These are phyloP conservation scores for Pachydiplax longipennis DNA, from an alignment of 2,888 invertebrate genomes.

Conservation along the genomic window DNA sequence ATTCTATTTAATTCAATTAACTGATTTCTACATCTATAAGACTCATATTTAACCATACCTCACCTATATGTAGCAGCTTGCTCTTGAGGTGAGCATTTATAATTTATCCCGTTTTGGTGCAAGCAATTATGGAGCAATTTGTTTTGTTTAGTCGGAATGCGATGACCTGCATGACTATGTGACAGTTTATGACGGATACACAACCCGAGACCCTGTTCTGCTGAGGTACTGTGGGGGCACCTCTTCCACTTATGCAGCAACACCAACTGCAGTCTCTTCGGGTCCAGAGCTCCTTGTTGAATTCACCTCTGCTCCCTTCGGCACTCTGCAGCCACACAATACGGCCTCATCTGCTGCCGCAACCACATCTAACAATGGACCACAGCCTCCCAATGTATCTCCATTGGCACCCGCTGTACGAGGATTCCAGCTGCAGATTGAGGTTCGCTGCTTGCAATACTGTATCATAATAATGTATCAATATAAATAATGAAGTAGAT, in stretches of 20 bases:
- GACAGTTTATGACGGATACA: slow-evolving; percentile 87
- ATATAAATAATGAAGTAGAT: no score
- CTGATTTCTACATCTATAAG: no score
- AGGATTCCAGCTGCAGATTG: slow-evolving; percentile 89
- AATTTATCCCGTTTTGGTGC: no score
- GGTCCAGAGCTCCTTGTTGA: slow-evolving; percentile 88
- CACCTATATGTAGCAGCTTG: no score
- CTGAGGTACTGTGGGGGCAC: slow-evolving; percentile 91
- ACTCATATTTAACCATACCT: no score
- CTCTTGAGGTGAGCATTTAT: no score
- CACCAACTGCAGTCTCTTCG: slow-evolving; percentile 85
- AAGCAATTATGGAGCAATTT: no score
- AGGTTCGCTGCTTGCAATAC: slow-evolving; percentile 28
- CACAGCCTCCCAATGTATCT: neutral
- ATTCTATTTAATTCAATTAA: no score
- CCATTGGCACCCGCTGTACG: slow-evolving; percentile 63
- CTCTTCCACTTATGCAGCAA: slow-evolving; percentile 83
- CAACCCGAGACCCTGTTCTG: slow-evolving; percentile 85
- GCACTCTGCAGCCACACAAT: slow-evolving; percentile 76
- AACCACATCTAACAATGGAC: slow-evolving; percentile 47
- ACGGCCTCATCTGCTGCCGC: no score
- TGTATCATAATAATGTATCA: no score
- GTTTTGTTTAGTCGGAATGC: slow-evolving; percentile 70
- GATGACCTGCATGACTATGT: slow-evolving; percentile 88
- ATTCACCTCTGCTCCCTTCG: slow-evolving; percentile 88